Base-by-base conservation (phyloP, 2,888 invertebrate genomes). In the Hydrotaea diabolus region DNA sequence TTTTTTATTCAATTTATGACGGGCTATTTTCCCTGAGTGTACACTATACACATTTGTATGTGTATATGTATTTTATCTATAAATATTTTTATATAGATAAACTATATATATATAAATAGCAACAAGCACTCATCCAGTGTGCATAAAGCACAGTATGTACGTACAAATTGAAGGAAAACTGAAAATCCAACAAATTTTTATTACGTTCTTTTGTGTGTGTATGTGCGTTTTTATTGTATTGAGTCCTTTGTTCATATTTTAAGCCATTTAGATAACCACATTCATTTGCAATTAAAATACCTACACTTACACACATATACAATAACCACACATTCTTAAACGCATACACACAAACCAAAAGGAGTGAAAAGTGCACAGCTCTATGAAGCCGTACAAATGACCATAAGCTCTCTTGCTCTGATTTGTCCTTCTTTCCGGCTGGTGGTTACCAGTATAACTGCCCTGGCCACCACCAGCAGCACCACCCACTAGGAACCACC, bases 261-360 rank as follows among this genome's bases (percentile, higher is more conserved):
- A 87, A 88, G 87, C 89, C 89, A 90, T 90, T 90, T 90, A 90
- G 90, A 90, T 90, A 90, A 90, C 90, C 87, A 88, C 88, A 90
- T 90, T 90, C 90, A 90, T 90, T 89, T 89, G 89, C 90, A 90
- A 91, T 90, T 89, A 90, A 90, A 90, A 88, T 88, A 75, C 71
- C 75, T 74, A 39, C 26, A 23, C 9, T 36, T 11, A 19, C 43
- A 80, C 15, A 59, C n/a, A 46, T 49, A 77, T 19, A 49, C 26
- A 17, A 31, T 31, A 7, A 31, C 31, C 62, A 69, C 55, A 21
- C 55, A 49, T 19, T 26, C 49, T 26, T 17, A 36, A 64, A 36
- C 39, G 23, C 19, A 69, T 74, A 64, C 17, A 19, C 21, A 62
- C 53, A 77, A 73, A 19, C 62, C 9, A 75, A 53, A 31, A 39